Conservation (phyloP, 2,888 invertebrate genomes). For the Drosophila sordidula region DNA sequence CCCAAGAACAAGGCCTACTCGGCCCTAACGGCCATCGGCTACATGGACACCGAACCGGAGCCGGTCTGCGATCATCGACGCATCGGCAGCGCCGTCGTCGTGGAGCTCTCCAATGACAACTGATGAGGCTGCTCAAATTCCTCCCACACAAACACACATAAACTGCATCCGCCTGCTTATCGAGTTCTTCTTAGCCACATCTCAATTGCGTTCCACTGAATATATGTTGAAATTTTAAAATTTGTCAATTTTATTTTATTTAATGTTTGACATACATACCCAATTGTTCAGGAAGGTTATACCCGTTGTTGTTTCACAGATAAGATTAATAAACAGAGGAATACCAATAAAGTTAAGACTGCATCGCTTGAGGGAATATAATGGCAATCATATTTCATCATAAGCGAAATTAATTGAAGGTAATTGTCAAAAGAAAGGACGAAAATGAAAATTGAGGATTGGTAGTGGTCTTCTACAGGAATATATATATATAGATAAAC, state of each 20-base stretch:
- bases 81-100: constrained; percentile 84
- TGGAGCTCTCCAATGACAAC: constrained; percentile 40
- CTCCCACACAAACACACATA: background rate
- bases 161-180: background rate
- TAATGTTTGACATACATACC: background rate
- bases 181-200: background rate
- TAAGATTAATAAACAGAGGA: too few relatives aligned
- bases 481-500: too few relatives aligned
- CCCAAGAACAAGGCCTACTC: constrained; percentile 86
- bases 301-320: too few relatives aligned
- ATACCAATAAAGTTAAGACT: too few relatives aligned
- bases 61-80: constrained; percentile 85
- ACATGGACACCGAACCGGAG: constrained; percentile 83
- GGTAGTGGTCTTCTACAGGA: too few relatives aligned
- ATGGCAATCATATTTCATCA: too few relatives aligned
- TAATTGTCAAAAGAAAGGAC: too few relatives aligned
- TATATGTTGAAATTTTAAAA: background rate
- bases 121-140: background rate
- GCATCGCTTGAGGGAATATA: too few relatives aligned
- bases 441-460: too few relatives aligned
- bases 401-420: too few relatives aligned
- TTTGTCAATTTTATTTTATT: background rate
- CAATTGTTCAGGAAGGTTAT: background rate
- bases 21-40: constrained; percentile 87
- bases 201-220: background rate